Evolutionary conservation across 2,888 invertebrate species (phyloP).

Genomic region (Caenorhabditis japonica): DNA sequence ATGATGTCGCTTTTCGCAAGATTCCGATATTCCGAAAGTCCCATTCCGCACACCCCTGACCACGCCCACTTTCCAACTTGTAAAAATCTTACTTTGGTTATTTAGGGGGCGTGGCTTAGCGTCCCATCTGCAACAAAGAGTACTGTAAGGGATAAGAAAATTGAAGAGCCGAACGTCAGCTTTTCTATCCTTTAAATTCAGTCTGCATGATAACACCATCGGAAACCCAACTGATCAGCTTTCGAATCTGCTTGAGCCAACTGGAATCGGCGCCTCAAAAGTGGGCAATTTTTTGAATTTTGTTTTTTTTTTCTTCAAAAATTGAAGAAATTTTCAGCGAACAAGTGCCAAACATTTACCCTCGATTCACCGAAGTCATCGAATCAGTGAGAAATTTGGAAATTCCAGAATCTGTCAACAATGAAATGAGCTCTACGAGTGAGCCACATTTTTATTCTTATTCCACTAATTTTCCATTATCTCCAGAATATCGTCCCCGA

Average conservation of each 20-base stretch:
- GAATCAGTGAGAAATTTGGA: slow-evolving; percentile 20
- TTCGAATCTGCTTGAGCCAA: slow-evolving; percentile 25
- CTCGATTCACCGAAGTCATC: slow-evolving; percentile 14
- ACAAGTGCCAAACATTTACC: slow-evolving; percentile 18
- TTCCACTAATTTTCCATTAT: background rate
- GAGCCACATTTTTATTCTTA: slow-evolving; percentile 4
- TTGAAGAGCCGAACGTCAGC: too few species aligned
- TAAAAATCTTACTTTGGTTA: too few species aligned
- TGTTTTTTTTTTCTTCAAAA: background rate
- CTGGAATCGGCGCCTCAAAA: slow-evolving; percentile 5
- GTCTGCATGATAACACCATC: slow-evolving; percentile 22
- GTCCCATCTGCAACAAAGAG: too few species aligned
- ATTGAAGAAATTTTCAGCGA: slow-evolving; percentile 5
- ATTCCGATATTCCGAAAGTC: too few species aligned
- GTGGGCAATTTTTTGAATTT: background rate
- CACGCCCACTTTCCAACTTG: too few species aligned
- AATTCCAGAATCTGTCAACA: slow-evolving; percentile 8
- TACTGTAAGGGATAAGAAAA: too few species aligned
- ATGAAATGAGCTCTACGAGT: slow-evolving; percentile 24
- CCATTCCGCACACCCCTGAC: too few species aligned
- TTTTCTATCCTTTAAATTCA: background rate
- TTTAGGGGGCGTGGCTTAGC: too few species aligned
- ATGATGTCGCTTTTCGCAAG: too few species aligned
- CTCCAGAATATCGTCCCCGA: slow-evolving; percentile 46
- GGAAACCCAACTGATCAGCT: slow-evolving; percentile 34